Base-by-base conservation (phyloP, 1,140 invertebrate species). In the Aporrectodea caliginosa region DNA sequence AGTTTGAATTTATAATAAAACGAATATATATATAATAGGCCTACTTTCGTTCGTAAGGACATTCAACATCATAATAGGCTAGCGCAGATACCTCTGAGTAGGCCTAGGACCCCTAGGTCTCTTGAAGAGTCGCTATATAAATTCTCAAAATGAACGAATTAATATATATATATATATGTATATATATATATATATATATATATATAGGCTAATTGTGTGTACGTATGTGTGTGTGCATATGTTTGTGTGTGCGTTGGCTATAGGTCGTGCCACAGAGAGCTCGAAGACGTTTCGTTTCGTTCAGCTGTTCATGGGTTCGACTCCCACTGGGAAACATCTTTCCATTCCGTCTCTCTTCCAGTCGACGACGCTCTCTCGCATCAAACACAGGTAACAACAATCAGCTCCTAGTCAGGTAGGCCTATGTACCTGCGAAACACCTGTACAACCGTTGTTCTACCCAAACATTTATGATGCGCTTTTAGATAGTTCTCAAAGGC, bases 341-440 rank as follows among this genome's bases (percentile, higher is more conserved):
- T 78, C 77, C 1, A 31, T 31, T 33, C 68, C 77, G 12, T 22
- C 77, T 71, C 70, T 72, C 77, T 32, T 78, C 6, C 77, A 78
- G 77, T 73, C 70, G 27, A 71, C n/a, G 34, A 34, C 70, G 1
- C 68, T 78, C 2, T n/a, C 33, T n/a, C 30, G 29, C 16, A 71
- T 71, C 69, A 78, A 68, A 68, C 30, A 77, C 34, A 77, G 58
- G 75, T 77, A 77, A n/a, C n/a, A n/a, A n/a, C n/a, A n/a, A n/a
- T n/a, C n/a, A n/a, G n/a, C n/a, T n/a, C n/a, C n/a, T n/a, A n/a
- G n/a, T n/a, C n/a, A n/a, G n/a, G n/a, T n/a, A n/a, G n/a, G n/a
- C n/a, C n/a, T n/a, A n/a, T n/a, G n/a, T n/a, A n/a, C n/a, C n/a
- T n/a, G n/a, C n/a, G n/a, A n/a, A n/a, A n/a, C n/a, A n/a, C n/a